Evolutionary conservation across 2,797 vertebrate species (phyloP).

Genomic region (Phylloscopus collybita): DNA sequence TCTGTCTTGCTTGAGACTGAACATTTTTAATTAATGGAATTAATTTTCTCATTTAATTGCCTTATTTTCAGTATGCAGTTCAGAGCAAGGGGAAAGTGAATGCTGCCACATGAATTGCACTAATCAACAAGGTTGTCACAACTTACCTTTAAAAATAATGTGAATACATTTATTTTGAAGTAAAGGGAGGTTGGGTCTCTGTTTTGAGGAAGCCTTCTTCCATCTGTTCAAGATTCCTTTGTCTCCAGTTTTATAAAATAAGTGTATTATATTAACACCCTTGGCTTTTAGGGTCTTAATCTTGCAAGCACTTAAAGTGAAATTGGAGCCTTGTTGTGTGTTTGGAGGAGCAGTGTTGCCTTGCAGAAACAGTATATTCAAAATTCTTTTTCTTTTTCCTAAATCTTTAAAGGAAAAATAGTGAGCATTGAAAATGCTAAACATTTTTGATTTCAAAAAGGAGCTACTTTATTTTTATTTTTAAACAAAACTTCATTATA

Average conservation of each 20-base stretch:
- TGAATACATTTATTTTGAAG: slow-evolving; percentile 55
- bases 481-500: background rate
- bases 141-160: slow-evolving; percentile 68
- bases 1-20: slow-evolving; percentile 57
- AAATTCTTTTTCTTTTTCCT: background rate
- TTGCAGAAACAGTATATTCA: background rate
- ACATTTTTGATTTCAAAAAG: background rate
- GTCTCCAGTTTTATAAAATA: background rate
- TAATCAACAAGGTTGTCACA: slow-evolving; percentile 71
- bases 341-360: background rate
- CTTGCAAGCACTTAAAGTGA: background rate
- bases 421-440: background rate
- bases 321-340: background rate
- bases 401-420: background rate
- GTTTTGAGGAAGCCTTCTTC: slow-evolving; percentile 3
- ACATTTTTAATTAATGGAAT: slow-evolving; percentile 68
- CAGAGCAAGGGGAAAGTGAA: slow-evolving; percentile 37
- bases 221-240: background rate
- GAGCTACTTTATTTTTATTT: background rate
- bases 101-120: slow-evolving; percentile 63
- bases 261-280: background rate
- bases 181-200: background rate
- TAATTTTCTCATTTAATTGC: slow-evolving; percentile 69
- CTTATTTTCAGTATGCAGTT: slow-evolving; percentile 61
- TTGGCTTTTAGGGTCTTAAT: slow-evolving; percentile 17